Evolutionary conservation across 2,113 vertebrate genomes (phyloP).

Genomic region (Synchiropus splendidus): DNA sequence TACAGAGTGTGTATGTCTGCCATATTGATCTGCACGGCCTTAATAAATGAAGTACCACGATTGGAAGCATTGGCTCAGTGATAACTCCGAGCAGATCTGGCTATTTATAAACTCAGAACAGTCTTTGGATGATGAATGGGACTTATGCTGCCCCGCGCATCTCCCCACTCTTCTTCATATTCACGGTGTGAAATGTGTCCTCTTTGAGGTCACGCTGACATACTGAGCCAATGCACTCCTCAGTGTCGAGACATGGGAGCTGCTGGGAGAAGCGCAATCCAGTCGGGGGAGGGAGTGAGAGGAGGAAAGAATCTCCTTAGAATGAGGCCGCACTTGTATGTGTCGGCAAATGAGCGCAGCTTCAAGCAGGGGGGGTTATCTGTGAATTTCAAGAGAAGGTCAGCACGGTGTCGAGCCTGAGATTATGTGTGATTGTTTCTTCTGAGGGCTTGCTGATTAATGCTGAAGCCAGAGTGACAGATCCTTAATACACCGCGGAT

Average conservation of each 20-base stretch:
- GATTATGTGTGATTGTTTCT: slow-evolving; percentile 61
- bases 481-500: slow-evolving; percentile 46
- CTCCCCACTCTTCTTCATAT: slow-evolving; percentile 11
- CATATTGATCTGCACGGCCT: slow-evolving; percentile 57
- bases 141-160: slow-evolving; percentile 10
- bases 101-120: slow-evolving; percentile 41
- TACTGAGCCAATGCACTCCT: slow-evolving; percentile 41
- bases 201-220: slow-evolving; percentile 48
- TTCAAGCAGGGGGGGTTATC: slow-evolving; percentile 44
- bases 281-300: slow-evolving; percentile 12
- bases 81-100: slow-evolving; percentile 39
- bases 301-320: slow-evolving; percentile 6
- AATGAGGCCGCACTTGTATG: slow-evolving; percentile 7
- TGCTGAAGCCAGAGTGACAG: slow-evolving; percentile 56
- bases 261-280: slow-evolving; percentile 35
- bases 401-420: slow-evolving; percentile 48
- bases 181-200: slow-evolving; percentile 21
- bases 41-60: slow-evolving; percentile 62
- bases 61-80: slow-evolving; percentile 43
- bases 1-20: slow-evolving; percentile 53
- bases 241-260: slow-evolving; percentile 47
- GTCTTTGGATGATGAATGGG: slow-evolving; percentile 50
- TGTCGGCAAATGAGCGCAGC: slow-evolving; percentile 31
- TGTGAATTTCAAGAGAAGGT: slow-evolving; percentile 56
- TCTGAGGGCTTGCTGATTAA: slow-evolving; percentile 55